A percentile compares a stretch with the other conserved stretches of the same genome.
Conservation (phyloP, 1,140 invertebrate genomes). For the Ladona fulva region DNA sequence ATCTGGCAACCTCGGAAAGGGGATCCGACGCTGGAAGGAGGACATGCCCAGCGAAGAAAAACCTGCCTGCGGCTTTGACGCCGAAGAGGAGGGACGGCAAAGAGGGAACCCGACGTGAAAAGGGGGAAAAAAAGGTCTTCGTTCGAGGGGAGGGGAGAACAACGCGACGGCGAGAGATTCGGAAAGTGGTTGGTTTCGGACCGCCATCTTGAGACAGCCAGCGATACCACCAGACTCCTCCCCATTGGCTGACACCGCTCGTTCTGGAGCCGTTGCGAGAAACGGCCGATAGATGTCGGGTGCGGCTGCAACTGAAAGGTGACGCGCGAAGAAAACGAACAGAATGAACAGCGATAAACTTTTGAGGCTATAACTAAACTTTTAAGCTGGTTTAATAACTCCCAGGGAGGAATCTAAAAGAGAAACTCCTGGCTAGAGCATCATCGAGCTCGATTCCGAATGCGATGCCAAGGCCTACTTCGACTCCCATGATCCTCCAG, state of each 20-base stretch:
- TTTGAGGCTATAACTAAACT: too few species aligned
- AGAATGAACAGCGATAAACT: too few species aligned
- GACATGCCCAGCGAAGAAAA: background rate
- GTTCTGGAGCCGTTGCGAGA: background rate
- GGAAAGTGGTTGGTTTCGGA: constrained; percentile 7
- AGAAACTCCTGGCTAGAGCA: too few species aligned
- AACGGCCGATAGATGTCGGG: background rate
- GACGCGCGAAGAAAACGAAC: too few species aligned
- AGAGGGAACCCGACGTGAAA: background rate
- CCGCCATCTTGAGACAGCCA: background rate
- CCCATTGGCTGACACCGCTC: background rate
- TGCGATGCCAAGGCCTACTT: too few species aligned
- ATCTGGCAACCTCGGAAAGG: background rate
- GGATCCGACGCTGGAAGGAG: background rate
- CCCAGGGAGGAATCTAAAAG: too few species aligned
- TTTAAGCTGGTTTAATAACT: too few species aligned
- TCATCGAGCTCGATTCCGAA: too few species aligned
- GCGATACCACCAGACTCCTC: background rate
- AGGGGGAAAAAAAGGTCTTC: background rate
- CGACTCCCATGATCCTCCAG: too few species aligned
- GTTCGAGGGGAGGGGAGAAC: background rate
- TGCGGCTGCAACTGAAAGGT: background rate
- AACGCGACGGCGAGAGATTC: background rate
- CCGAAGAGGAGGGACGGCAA: too few species aligned
- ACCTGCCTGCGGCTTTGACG: background rate